Conservation (phyloP, 2,113 vertebrate species). For the Tachycineta bicolor region DNA sequence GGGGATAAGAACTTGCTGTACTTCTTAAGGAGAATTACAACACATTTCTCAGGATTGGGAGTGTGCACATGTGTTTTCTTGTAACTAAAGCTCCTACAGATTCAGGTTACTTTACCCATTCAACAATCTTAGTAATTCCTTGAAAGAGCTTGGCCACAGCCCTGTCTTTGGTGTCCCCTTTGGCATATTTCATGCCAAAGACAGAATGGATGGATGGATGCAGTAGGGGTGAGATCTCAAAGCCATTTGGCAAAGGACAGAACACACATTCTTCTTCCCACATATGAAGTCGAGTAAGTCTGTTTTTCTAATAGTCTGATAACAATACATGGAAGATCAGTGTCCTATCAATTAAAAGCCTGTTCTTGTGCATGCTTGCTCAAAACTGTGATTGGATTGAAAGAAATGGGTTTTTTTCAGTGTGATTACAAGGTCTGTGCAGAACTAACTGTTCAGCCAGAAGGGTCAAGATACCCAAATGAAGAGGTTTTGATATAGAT, state of each 20-base stretch:
- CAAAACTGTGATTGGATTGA: background rate
- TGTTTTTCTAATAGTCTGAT: background rate
- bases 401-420: background rate
- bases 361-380: background rate
- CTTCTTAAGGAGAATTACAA: background rate
- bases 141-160: background rate
- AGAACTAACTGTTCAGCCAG: background rate
- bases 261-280: background rate
- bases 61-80: background rate
- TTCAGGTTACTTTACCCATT: background rate
- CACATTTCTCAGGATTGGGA: background rate
- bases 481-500: background rate
- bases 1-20: background rate
- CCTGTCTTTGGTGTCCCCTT: background rate
- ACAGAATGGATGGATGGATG: background rate
- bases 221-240: background rate
- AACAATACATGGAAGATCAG: background rate
- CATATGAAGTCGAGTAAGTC: background rate
- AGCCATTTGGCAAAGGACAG: background rate
- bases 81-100: background rate
- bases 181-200: background rate
- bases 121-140: background rate
- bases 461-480: background rate
- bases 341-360: background rate
- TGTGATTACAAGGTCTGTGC: background rate